Base-by-base conservation (phyloP, 2,797 vertebrate genomes). In the Gephyroberyx darwinii region DNA sequence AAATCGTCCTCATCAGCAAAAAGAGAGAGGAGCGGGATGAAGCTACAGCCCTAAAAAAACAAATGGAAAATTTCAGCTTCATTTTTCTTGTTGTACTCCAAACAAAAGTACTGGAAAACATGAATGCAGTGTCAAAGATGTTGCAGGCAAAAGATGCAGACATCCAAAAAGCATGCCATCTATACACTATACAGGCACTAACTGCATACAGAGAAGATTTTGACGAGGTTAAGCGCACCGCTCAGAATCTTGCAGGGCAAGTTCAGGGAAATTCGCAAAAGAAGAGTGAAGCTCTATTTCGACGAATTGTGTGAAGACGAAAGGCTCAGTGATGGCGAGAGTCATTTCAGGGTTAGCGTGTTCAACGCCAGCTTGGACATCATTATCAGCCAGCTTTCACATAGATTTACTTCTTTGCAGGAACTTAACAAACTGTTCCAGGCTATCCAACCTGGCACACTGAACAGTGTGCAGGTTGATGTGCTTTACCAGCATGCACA, bases 341-440 rank as follows among this genome's bases (percentile, higher is more conserved):
- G 35, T 13, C 10, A 68, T 47, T 74, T 61, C 8, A 61, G 48
- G 31, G 37, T 65, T 10, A 57, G 58, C 41, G 43, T 65, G 8
- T 74, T 74, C 22, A 53, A 53, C 12, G 26, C 22, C 48, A 52
- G 30, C 47, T 63, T 66, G 26, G 47, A 74, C 61, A 58, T 73
- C n/a, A 65, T 72, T 10, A 72, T 72, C 14, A 26, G 9, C 19
- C 61, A 65, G n/a, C 71, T 66, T 56, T 61, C 35, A 71, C 52
- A 56, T 45, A 43, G 41, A 63, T 75, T 76, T 31, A 59, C n/a
- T 19, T 22, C 26, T 48, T n/a, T 35, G 48, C 33, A 9, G 13
- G 33, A 65, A 65, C 39, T 26, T 37, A 53, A 22, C 17, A 2
- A 52, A 37, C 14, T 65, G 60, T 48, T 63, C 43, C 41, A 63